Percentiles rank a stretch among this genome's conserved stretches.
Conservation (phyloP, 2,888 invertebrate species). For the Netelia melanura region DNA sequence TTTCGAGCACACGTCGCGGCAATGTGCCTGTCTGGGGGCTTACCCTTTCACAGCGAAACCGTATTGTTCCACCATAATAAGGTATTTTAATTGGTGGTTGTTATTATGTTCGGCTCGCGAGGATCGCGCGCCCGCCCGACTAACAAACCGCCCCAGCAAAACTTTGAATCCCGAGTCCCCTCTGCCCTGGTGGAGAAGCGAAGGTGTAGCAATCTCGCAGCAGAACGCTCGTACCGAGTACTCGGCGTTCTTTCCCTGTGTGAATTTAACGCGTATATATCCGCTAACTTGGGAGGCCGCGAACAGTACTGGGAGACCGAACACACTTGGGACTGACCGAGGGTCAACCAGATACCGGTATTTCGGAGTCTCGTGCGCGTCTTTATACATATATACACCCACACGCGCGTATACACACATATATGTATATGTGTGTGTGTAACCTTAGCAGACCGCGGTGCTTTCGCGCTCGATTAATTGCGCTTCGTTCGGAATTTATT, state of each 20-base stretch:
- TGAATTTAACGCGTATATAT: conserved; percentile 20
- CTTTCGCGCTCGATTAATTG: conserved; percentile 81
- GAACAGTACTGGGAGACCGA: conserved; percentile 60
- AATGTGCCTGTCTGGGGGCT: conserved; percentile 70
- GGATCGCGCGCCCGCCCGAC: conserved; percentile 60
- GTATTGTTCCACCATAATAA: conserved; percentile 81
- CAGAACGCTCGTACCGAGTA: neutral
- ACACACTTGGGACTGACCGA: conserved; percentile 75
- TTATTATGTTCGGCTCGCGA: conserved; percentile 79
- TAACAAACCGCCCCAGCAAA: conserved; percentile 64
- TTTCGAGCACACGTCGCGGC: conserved; percentile 68
- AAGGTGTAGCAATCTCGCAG: conserved; percentile 19
- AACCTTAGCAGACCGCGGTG: conserved; percentile 70
- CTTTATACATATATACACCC: conserved; percentile 14
- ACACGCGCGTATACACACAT: neutral
- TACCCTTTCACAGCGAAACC: conserved; percentile 70
- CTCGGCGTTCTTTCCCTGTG: conserved; percentile 1
- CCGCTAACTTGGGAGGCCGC: conserved; percentile 49
- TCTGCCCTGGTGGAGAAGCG: conserved; percentile 3
- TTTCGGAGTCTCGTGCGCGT: conserved; percentile 51
- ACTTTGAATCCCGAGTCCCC: conserved; percentile 53
- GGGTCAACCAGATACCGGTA: conserved; percentile 80
- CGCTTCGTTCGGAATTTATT: conserved; percentile 80
- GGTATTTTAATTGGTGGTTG: conserved; percentile 83
- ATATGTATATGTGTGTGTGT: conserved; percentile 37